A percentile compares a stretch with the other conserved stretches of the same genome.
Conservation (phyloP, 2,888 invertebrate genomes). For the Onthophagus sagittarius region DNA sequence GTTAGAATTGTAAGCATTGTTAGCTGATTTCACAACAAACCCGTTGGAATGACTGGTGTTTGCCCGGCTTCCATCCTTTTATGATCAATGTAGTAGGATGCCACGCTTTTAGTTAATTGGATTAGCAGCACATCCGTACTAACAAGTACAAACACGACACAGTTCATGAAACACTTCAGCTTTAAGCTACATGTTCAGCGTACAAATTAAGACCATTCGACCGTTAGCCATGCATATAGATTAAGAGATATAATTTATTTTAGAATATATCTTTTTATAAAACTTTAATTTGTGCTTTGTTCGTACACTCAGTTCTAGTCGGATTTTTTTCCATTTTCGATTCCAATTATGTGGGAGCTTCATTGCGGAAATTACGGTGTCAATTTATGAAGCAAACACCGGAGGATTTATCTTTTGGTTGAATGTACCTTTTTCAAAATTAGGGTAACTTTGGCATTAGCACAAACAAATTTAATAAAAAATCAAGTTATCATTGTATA, state of each 20-base stretch:
- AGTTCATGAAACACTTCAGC: not conserved
- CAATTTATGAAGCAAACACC: too few relatives aligned
- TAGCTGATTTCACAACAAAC: not conserved
- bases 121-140: not conserved
- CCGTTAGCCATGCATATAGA: not conserved
- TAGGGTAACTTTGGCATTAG: too few relatives aligned
- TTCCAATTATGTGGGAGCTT: too few relatives aligned
- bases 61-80: not conserved
- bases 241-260: not conserved
- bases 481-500: too few relatives aligned
- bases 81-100: not conserved
- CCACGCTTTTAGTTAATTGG: not conserved
- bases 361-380: too few relatives aligned
- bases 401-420: too few relatives aligned
- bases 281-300: too few relatives aligned
- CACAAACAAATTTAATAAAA: too few relatives aligned
- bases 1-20: not conserved
- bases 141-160: not conserved
- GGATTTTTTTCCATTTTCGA: too few relatives aligned
- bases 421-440: too few relatives aligned
- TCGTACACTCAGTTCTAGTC: too few relatives aligned
- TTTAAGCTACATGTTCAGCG: not conserved
- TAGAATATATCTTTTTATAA: not conserved
- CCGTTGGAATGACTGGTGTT: too few relatives aligned
- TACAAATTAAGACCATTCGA: not conserved